Base-by-base conservation (phyloP, 2,797 vertebrate genomes). In the Columba guinea region DNA sequence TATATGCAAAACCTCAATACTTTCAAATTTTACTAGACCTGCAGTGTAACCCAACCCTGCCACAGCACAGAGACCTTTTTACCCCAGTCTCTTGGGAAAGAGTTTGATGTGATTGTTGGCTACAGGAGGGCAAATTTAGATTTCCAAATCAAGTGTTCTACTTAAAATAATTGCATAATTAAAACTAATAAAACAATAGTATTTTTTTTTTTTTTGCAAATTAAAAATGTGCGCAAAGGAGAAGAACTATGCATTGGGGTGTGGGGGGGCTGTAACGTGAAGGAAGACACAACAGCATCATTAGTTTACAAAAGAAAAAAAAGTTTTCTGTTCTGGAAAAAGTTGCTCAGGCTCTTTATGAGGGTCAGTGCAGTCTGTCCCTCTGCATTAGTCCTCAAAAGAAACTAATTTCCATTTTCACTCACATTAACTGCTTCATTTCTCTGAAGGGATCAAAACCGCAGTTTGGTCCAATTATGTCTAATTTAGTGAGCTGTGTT, bases 391-490 rank as follows among this genome's bases (percentile, higher is more conserved):
- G 75, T 63, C 74, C 56, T 83, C 92, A 71, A 63, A 87, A 94
- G 70, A 92, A 94, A 94, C 67, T 88, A 74, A 96, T 92, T 97
- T 96, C 55, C 74, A 49, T 87, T 93, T 96, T 94, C 93, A 69
- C 49, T 89, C 78, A 76, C 78, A 74, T 96, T 93, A 96, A 95
- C 87, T 91, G 93, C 93, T 86, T 95, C 81, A 90, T 94, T 96
- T 95, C 90, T 95, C 93, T 89, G 91, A 94, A 94, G 86, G 73
- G 95, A 91, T 74, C 94, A 91, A 81, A 94, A 73, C 59, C 6
- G 2, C 68, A 92, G 62, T 94, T 94, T 88, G 89, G 91, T 75
- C 70, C 90, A 95, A 92, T 97, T 95, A 94, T 21, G 68, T 80
- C 95, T 89, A 84, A 94, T 96, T 93, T 95, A 88, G 53, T 76